Evolutionary conservation across 1,140 invertebrate species (phyloP), one percentile per base, ranked within the genome.

Genomic region (Cryptotermes secundus): DNA sequence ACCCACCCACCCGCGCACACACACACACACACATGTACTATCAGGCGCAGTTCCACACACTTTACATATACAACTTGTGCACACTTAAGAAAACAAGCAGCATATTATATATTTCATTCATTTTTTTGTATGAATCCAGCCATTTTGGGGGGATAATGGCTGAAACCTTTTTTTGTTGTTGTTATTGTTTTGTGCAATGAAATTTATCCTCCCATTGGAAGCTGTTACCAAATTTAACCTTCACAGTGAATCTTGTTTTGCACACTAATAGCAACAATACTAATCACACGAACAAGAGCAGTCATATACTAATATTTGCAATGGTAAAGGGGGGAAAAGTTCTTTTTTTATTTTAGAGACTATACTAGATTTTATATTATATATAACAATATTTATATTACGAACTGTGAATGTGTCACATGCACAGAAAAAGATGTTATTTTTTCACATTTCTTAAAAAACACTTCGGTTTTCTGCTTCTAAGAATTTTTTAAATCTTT

Each of bases 371-470:
- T 84, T 84, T 82, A 82, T 88, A 87, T 87, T 87, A 88, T 90
- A 89, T 89, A 88, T 90, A 90, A 90, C 89, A 90, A 90, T 91
- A 91, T 90, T 90, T 90, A 90, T 90, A 91, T 87, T 89, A 90
- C 90, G 88, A 90, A 89, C 31, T 88, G 87, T 89, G 88, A 89
- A 90, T 87, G 88, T 90, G 88, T 90, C 88, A 89, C 88, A 90
- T 89, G 89, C 88, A 90, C 88, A 90, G 89, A 89, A 88, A 89
- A 88, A 59, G 49, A 16, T 80, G 31, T 38, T n/a, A 34, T 65
- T 83, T 49, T 84, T 45, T 53, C 80, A 42, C 84, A 34, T 82
- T 84, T 80, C 87, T 89, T 86, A 88, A 83, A 84, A 90, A 90
- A 91, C 88, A 90, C 90, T 91, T 91, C 91, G 89, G 90, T 89